Conservation (phyloP, 1,140 invertebrate species). For the Cotesia chilonis region DNA sequence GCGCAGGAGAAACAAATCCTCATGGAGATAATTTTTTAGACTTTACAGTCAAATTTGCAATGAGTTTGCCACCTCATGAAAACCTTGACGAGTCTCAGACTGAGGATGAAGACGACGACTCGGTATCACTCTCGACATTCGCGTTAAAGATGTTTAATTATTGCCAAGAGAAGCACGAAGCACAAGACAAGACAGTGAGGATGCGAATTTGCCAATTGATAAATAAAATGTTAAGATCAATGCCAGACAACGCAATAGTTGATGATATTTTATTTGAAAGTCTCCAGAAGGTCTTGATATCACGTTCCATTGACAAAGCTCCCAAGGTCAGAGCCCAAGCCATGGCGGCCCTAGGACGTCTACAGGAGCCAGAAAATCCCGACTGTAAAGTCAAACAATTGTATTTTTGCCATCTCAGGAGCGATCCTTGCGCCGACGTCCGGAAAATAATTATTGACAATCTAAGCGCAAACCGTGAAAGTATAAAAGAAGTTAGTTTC, state of each 20-base stretch:
- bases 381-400: constrained; percentile 81
- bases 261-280: constrained; percentile 80
- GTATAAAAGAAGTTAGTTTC: constrained; percentile 69
- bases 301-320: constrained; percentile 75
- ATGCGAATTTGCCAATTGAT: constrained; percentile 80
- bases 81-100: constrained; percentile 35
- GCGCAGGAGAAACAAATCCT: constrained; percentile 55
- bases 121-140: constrained; percentile 46
- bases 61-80: constrained; percentile 46
- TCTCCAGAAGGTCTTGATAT: constrained; percentile 76
- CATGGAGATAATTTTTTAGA: constrained; percentile 66
- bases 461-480: constrained; percentile 60
- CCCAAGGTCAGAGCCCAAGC: constrained; percentile 80
- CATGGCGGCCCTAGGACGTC: constrained; percentile 77
- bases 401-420: constrained; percentile 79
- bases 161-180: constrained; percentile 64
- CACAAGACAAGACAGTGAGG: constrained; percentile 71
- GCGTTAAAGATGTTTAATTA: constrained; percentile 52
- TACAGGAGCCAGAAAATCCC: constrained; percentile 81
- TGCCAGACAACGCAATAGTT: constrained; percentile 79
- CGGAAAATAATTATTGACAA: constrained; percentile 56
- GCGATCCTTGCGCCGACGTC: constrained; percentile 77
- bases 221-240: constrained; percentile 75
- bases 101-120: constrained; percentile 40
- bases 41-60: constrained; percentile 69